Conservation (phyloP, 2,113 vertebrate genomes). For the Hymenochirus boettgeri region DNA sequence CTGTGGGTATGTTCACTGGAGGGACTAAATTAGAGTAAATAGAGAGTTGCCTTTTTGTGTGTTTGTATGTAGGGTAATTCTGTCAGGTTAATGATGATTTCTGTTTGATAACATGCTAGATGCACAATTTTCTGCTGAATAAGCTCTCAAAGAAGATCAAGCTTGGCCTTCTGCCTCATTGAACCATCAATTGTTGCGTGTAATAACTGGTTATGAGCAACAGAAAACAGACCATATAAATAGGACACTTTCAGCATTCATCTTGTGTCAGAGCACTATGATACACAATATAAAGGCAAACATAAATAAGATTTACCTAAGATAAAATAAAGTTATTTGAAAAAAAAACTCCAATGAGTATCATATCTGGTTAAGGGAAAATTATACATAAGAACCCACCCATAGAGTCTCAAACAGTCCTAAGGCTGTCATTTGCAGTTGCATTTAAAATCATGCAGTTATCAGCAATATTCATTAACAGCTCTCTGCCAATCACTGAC, state of each 20-base stretch:
- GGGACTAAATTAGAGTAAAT: neutral
- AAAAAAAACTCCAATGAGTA: too few relatives aligned
- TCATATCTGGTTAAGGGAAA: too few relatives aligned
- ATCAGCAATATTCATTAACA: too few relatives aligned
- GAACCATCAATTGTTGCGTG: conserved; percentile 33
- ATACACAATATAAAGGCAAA: too few relatives aligned
- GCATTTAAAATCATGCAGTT: too few relatives aligned
- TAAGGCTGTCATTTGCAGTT: too few relatives aligned
- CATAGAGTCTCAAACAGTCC: too few relatives aligned
- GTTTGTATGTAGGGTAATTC: conserved; percentile 24
- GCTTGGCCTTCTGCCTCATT: conserved; percentile 14
- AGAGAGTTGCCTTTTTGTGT: neutral
- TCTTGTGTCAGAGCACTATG: too few relatives aligned
- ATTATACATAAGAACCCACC: too few relatives aligned
- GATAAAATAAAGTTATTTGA: too few relatives aligned
- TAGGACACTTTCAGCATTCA: neutral
- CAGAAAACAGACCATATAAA: conserved; percentile 13
- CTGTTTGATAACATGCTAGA: conserved; percentile 16
- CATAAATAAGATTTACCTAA: too few relatives aligned
- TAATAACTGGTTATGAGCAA: conserved; percentile 25
- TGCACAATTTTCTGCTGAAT: conserved; percentile 32
- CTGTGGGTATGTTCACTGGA: neutral
- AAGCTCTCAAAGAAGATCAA: conserved; percentile 6
- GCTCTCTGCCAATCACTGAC: too few relatives aligned
- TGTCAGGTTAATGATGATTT: conserved; percentile 35